phyloP scores from a whole-genome alignment of 2,113 vertebrate genomes.

The Ardeotis arabs region DNA sequence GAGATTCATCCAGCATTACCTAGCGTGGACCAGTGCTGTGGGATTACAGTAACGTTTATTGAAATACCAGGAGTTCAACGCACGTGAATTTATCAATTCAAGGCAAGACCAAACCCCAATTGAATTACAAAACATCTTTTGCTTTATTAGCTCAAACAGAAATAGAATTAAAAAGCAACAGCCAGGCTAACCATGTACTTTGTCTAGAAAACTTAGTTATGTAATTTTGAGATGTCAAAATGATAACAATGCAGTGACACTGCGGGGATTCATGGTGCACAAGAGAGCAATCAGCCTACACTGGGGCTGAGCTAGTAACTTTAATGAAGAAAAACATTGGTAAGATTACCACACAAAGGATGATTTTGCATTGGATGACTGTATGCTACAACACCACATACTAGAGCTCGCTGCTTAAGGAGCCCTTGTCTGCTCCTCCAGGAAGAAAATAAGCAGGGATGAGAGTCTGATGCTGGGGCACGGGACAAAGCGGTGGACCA shows the following conservation, averaged over 20 bases:
- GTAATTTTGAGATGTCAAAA: not conserved
- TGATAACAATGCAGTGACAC: not conserved
- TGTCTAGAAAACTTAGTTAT: slow-evolving; percentile 28
- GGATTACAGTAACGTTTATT: not conserved
- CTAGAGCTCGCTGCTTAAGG: not conserved
- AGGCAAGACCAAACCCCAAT: slow-evolving; percentile 29
- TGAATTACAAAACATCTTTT: slow-evolving; percentile 39
- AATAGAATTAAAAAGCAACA: slow-evolving; percentile 54
- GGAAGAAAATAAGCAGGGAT: not conserved
- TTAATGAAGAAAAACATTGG: not conserved
- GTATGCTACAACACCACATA: not conserved
- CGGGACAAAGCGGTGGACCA: not conserved
- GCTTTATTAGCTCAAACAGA: slow-evolving; percentile 33
- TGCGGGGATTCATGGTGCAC: not conserved
- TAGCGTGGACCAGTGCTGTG: not conserved
- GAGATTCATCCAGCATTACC: not conserved
- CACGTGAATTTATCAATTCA: not conserved
- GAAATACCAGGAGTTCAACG: slow-evolving; percentile 14
- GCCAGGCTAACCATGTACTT: not conserved
- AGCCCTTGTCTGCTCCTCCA: not conserved
- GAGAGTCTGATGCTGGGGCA: fast-evolving
- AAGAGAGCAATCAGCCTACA: not conserved
- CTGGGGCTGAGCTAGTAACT: not conserved
- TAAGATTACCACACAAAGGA: not conserved
- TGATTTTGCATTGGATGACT: not conserved